Evolutionary conservation across 2,113 vertebrate species (phyloP).

Genomic region (Myanophis thanlyinensis): DNA sequence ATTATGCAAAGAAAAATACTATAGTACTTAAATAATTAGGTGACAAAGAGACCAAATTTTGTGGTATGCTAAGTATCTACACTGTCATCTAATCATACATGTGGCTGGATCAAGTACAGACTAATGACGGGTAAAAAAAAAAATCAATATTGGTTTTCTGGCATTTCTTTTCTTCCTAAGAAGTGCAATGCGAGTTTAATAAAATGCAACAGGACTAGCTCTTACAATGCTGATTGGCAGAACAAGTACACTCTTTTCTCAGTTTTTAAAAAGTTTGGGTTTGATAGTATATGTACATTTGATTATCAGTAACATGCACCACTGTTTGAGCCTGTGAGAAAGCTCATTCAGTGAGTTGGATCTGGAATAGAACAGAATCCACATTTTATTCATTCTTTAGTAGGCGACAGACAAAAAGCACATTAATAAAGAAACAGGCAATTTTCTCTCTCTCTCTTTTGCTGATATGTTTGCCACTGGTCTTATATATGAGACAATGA

Average conservation of each 20-base stretch:
- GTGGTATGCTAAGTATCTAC: not conserved
- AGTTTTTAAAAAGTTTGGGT: not conserved
- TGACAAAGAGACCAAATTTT: not conserved
- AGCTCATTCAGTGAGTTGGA: rapidly evolving
- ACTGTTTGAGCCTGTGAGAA: not conserved
- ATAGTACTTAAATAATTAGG: not conserved
- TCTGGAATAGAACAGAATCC: conserved; percentile 24
- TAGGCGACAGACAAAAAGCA: not conserved
- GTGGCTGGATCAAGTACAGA: not conserved
- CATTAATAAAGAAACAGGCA: conserved; percentile 35
- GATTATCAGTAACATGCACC: not conserved
- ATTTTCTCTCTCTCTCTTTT: conserved; percentile 17
- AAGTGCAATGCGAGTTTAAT: not conserved
- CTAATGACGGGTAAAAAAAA: not conserved
- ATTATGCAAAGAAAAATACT: not conserved
- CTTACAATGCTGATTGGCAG: not conserved
- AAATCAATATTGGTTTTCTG: not conserved
- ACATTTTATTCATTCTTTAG: not conserved
- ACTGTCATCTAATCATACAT: not conserved
- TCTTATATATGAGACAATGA: conserved; percentile 35
- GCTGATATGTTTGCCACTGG: conserved; percentile 2
- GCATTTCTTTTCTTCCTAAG: not conserved
- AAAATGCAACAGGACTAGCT: not conserved
- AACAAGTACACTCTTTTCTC: not conserved
- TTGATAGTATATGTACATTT: not conserved